Percentiles rank a stretch among this genome's conserved stretches.
Conservation (phyloP, 2,888 invertebrate genomes). For the Hydrotaea diabolus region DNA sequence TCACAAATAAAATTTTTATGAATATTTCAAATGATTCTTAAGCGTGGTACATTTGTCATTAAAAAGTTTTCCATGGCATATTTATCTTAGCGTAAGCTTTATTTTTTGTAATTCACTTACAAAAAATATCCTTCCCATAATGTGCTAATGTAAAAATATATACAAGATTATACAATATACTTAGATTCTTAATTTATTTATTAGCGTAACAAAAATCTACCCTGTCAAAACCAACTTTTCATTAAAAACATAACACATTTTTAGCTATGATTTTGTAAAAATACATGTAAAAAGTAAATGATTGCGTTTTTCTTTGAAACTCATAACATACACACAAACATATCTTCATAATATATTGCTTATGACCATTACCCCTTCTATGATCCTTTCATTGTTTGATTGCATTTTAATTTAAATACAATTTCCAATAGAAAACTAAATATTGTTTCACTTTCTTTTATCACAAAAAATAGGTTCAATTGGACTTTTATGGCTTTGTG, state of each 20-base stretch:
- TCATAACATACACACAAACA: constrained; percentile 45
- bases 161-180: no score
- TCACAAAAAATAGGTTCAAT: constrained; percentile 83
- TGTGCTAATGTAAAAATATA: no score
- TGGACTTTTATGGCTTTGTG: constrained; percentile 95
- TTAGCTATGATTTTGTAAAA: background rate
- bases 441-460: background rate
- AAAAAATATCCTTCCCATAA: no score
- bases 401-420: background rate
- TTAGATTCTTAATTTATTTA: no score
- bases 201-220: no score
- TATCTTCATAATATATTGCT: constrained; percentile 59
- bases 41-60: no score
- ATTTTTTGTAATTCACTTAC: no score
- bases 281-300: background rate
- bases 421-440: background rate
- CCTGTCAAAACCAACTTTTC: background rate
- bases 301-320: constrained; percentile 22
- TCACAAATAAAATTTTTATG: no score
- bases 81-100: no score
- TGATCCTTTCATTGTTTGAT: background rate
- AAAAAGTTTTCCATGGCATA: no score
- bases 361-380: constrained; percentile 21
- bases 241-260: background rate
- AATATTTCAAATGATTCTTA: no score